These are phyloP conservation scores for Ceratoteleas bidentatus DNA, from an alignment of 1,140 invertebrate species.

Conservation along the genomic window DNA sequence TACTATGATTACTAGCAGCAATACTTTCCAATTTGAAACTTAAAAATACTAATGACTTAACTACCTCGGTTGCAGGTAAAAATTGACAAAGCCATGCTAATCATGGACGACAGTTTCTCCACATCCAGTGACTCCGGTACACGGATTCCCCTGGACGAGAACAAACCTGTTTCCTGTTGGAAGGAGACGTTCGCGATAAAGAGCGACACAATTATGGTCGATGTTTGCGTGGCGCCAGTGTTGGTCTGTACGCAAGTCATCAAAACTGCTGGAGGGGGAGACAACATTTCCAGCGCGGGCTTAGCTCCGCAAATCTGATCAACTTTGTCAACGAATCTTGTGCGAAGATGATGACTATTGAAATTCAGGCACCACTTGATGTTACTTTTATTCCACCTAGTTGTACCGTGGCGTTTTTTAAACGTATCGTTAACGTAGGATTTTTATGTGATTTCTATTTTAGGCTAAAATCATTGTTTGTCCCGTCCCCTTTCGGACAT, in stretches of 20 bases:
- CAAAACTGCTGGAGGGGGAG: conserved; percentile 92
- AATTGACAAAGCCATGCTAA: conserved; percentile 85
- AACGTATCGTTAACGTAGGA: too few relatives aligned
- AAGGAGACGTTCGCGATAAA: conserved; percentile 83
- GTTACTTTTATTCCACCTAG: too few relatives aligned
- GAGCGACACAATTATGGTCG: conserved; percentile 80
- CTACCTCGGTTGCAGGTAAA: conserved; percentile 82
- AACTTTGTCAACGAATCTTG: too few relatives aligned
- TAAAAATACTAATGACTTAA: not conserved
- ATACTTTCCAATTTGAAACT: too few relatives aligned
- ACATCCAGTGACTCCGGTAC: conserved; percentile 83
- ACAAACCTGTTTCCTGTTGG: conserved; percentile 92
- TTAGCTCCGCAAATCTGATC: conserved; percentile 87
- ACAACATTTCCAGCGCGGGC: conserved; percentile 94
- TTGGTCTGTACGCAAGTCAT: conserved; percentile 91
- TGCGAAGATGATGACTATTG: too few relatives aligned
- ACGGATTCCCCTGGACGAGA: conserved; percentile 85
- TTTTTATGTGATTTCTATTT: too few relatives aligned
- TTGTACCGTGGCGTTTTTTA: too few relatives aligned
- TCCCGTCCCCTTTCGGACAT: too few relatives aligned
- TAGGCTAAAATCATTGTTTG: too few relatives aligned
- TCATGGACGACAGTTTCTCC: conserved; percentile 93
- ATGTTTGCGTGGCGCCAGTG: conserved; percentile 92
- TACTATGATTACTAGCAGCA: too few relatives aligned
- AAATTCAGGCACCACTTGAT: too few relatives aligned